phyloP scores from a whole-genome alignment of 2,888 invertebrate species.

The Nineta flava region DNA sequence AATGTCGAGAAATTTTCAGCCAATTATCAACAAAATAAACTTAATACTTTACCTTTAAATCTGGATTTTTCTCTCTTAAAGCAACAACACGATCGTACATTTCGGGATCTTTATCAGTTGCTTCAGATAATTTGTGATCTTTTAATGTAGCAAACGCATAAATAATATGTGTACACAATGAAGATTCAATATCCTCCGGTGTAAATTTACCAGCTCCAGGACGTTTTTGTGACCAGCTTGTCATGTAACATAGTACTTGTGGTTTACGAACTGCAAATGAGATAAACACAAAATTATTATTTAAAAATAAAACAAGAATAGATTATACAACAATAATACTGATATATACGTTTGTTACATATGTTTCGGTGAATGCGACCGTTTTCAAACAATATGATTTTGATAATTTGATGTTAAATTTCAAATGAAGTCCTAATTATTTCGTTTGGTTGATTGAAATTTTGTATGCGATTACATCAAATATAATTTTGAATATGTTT shows the following conservation, averaged over 20 bases:
- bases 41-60: constrained; percentile 50
- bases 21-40: no score
- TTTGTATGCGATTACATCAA: no score
- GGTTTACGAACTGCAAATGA: constrained; percentile 54
- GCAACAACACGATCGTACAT: constrained; percentile 76
- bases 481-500: no score
- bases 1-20: no score
- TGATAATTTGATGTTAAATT: no score
- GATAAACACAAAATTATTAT: constrained; percentile 1
- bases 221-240: constrained; percentile 90
- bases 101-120: constrained; percentile 65
- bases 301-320: constrained; percentile 4
- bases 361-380: no score
- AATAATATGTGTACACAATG: constrained; percentile 85
- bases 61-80: constrained; percentile 74
- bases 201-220: constrained; percentile 76
- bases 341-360: no score
- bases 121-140: constrained; percentile 66
- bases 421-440: no score
- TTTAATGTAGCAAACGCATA: constrained; percentile 89
- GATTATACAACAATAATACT: no score
- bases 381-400: no score
- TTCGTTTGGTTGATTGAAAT: no score
- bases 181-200: constrained; percentile 77
- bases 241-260: constrained; percentile 87